Evolutionary conservation across 2,797 vertebrate species (phyloP).

Genomic region (Muscicapa striata): DNA sequence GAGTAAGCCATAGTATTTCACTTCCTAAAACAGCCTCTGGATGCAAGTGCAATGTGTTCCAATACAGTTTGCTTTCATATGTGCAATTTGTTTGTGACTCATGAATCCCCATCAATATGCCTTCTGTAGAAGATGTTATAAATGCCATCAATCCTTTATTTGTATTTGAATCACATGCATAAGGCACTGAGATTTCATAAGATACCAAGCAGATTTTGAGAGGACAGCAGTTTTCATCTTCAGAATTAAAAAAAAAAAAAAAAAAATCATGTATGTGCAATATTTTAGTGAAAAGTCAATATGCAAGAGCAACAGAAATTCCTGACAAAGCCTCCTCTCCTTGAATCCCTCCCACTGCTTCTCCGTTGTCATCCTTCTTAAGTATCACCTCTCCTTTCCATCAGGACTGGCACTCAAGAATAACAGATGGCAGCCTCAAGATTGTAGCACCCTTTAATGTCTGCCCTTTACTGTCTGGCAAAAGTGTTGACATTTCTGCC

Average conservation of each 20-base stretch:
- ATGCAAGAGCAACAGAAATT: conserved; percentile 58
- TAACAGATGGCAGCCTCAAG: conserved; percentile 80
- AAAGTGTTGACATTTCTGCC: conserved; percentile 81
- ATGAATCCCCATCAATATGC: conserved; percentile 66
- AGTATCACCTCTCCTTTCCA: conserved; percentile 71
- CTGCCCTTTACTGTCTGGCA: conserved; percentile 79
- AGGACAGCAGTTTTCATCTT: conserved; percentile 51
- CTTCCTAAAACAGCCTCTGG: conserved; percentile 43
- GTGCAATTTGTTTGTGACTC: conserved; percentile 70
- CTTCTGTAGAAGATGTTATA: conserved; percentile 66
- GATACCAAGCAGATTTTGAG: conserved; percentile 56
- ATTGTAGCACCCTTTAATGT: conserved; percentile 79
- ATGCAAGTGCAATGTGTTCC: conserved; percentile 61
- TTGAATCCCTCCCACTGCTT: conserved; percentile 54
- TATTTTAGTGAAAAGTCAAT: conserved; percentile 44
- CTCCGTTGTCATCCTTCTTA: conserved; percentile 72
- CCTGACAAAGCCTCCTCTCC: conserved; percentile 37
- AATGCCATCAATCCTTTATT: conserved; percentile 65
- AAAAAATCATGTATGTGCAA: background rate
- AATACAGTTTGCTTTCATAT: conserved; percentile 66
- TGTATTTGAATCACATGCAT: conserved; percentile 66
- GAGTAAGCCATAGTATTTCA: background rate
- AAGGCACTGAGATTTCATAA: conserved; percentile 44
- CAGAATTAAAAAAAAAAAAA: background rate
- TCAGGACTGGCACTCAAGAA: conserved; percentile 74